Base-by-base conservation (phyloP, 2,888 invertebrate genomes). In the Coelopa pilipes region DNA sequence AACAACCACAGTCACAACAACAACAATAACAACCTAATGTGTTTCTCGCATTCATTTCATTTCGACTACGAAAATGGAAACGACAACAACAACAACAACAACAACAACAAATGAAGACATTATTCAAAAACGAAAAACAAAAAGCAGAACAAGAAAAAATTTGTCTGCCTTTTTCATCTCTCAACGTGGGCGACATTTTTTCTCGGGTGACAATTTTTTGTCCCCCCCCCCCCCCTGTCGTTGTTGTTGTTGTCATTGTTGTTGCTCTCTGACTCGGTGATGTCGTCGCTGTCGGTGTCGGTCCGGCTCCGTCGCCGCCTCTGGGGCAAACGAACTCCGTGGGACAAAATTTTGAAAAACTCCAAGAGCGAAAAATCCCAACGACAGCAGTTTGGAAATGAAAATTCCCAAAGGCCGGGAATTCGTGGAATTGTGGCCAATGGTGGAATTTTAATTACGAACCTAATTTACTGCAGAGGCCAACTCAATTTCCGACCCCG, bases 181-280 rank as follows among this genome's bases (percentile, higher is more conserved):
- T 71, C 77, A 74, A 77, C 77, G 76, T 77, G 76, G 77, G 76
- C 77, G 77, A 76, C 70, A 72, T 73, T 70, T 59, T 53, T 57
- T 24, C 62, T 24, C 49, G 70, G 69, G 70, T 60, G 70, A 70
- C 70, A 24, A 49, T 70, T 60, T 19, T 69, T n/a, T n/a, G 5
- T 67, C 60, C 57, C 13, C 60, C 60, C 15, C 69, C 69, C 65
- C 59, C 67, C 72, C n/a, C n/a, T n/a, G n/a, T 19, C 50, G 13
- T n/a, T n/a, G n/a, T 34, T 21, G 46, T 70, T 72, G 65, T 69
- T 70, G 72, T 45, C 63, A 67, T 72, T 65, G 73, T 17, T 47
- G 46, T 13, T 68, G 34, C 49, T 60, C 50, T 67, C 59, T 49
- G 24, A 19, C 45, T 13, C 11, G 17, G 7, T 55, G 19, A 9